Evolutionary conservation across 2,888 invertebrate species (phyloP).

Genomic region (Noctua pronuba): DNA sequence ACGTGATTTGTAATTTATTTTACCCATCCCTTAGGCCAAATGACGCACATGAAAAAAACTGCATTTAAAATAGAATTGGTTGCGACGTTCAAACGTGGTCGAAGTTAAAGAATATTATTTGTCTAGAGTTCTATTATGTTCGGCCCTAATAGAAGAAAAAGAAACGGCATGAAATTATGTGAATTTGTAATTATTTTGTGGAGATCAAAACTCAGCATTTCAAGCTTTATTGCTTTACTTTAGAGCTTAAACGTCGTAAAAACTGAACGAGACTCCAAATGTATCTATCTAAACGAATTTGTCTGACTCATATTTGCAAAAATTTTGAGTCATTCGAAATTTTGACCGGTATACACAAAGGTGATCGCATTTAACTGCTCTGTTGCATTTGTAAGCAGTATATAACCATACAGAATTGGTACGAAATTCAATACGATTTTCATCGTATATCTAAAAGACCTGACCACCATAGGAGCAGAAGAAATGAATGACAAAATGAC

Average conservation of each 20-base stretch:
- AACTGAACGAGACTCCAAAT: background rate
- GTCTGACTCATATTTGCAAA: background rate
- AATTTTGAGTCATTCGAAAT: background rate
- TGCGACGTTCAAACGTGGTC: background rate
- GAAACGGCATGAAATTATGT: background rate
- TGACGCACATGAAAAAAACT: background rate
- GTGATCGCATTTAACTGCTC: background rate
- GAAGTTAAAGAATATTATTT: background rate
- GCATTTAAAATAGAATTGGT: background rate
- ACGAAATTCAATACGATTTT: background rate
- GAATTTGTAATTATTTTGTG: background rate
- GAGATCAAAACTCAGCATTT: background rate
- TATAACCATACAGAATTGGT: background rate
- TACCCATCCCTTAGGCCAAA: slow-evolving; percentile 16
- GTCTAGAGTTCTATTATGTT: background rate
- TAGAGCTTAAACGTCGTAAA: background rate
- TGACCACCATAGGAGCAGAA: background rate
- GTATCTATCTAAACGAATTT: background rate
- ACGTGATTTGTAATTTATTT: slow-evolving; percentile 44
- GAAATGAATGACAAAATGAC: background rate
- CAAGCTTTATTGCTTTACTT: background rate
- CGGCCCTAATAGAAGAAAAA: background rate
- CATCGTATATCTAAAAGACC: background rate
- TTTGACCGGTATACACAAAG: background rate
- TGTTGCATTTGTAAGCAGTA: background rate